A percentile compares a stretch with the other conserved stretches of the same genome.
Evolutionary conservation across 2,888 invertebrate genomes (phyloP).

Genomic region (Dastarcus helophoroides): DNA sequence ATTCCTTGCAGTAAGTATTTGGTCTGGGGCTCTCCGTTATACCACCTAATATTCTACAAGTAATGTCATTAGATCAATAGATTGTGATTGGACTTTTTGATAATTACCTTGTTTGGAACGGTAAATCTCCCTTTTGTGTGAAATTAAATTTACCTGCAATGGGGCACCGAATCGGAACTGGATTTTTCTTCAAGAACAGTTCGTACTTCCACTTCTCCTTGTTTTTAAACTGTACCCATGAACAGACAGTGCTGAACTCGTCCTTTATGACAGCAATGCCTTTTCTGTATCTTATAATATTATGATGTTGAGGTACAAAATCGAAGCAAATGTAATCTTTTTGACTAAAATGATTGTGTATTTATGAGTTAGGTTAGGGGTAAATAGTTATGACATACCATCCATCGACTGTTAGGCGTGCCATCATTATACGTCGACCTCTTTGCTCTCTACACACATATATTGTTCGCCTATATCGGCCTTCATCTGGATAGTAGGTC

Average conservation of each 20-base stretch:
- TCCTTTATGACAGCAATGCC: slow-evolving; percentile 82
- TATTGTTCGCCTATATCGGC: slow-evolving; percentile 75
- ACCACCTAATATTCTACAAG: slow-evolving; percentile 74
- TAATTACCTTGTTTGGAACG: slow-evolving; percentile 61
- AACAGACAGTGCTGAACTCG: slow-evolving; percentile 85
- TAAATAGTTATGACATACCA: slow-evolving; percentile 44
- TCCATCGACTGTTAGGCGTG: slow-evolving; percentile 90
- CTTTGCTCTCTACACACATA: slow-evolving; percentile 91
- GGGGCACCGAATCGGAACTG: slow-evolving; percentile 86
- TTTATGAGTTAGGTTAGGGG: neutral
- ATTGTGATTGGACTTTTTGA: neutral
- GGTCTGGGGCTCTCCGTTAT: slow-evolving; percentile 90
- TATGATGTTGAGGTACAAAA: slow-evolving; percentile 91
- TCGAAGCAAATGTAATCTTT: slow-evolving; percentile 97
- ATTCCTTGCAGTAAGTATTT: slow-evolving; percentile 82
- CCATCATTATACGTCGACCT: slow-evolving; percentile 89
- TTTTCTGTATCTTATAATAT: slow-evolving; percentile 81
- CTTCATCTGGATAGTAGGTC: slow-evolving; percentile 88
- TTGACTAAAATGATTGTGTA: slow-evolving; percentile 50
- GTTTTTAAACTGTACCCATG: slow-evolving; percentile 86
- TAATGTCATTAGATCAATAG: slow-evolving; percentile 4
- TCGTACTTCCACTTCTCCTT: slow-evolving; percentile 79
- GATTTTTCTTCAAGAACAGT: slow-evolving; percentile 73
- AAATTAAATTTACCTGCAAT: slow-evolving; percentile 96
- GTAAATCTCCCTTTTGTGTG: slow-evolving; percentile 79